Evolutionary conservation across 2,888 invertebrate species (phyloP), one percentile per base, ranked within the genome.

Genomic region (Cheilosia pagana): DNA sequence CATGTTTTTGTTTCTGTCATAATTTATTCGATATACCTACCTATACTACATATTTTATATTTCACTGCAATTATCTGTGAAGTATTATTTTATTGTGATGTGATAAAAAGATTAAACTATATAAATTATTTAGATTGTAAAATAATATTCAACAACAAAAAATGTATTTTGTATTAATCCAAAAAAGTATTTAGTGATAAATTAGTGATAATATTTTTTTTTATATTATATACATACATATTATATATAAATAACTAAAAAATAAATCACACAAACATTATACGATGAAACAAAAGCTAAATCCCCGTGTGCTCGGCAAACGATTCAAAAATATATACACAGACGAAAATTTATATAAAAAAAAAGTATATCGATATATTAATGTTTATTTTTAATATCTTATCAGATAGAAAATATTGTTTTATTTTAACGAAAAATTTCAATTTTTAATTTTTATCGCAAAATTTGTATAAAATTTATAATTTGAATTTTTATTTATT

Each of bases 351-450:
- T 39, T 12, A 28, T 35, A 35, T n/a, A n/a, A n/a, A n/a, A n/a
- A n/a, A 76, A 65, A 57, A 53, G 35, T 70, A 70, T 81, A 81
- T 81, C 81, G 81, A 76, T 81, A 76, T 70, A 81, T 70, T 81
- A 76, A 70, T 81, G 57, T 31, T n/a, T 8, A 52, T 10, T 65
- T 41, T 78, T 81, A 76, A 76, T 76, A 81, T 25, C 28, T 52
- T 70, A 81, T 81, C 81, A 52, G 81, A 81, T 81, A 75, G 57
- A 76, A 76, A 60, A 68, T 31, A 59, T 23, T 48, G 48, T 35
- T 52, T 62, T 23, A 45, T 59, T 21, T 55, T 63, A 28, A 63
- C 43, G 60, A 70, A 53, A 67, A 68, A 48, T 60, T 53, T 63
- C 63, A 74, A 48, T 52, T 53, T 53, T 62, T 52, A 57, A 81